These are phyloP conservation scores for Leptinotarsa defecta DNA, from an alignment of 1,140 invertebrate species.

Conservation along the genomic window DNA sequence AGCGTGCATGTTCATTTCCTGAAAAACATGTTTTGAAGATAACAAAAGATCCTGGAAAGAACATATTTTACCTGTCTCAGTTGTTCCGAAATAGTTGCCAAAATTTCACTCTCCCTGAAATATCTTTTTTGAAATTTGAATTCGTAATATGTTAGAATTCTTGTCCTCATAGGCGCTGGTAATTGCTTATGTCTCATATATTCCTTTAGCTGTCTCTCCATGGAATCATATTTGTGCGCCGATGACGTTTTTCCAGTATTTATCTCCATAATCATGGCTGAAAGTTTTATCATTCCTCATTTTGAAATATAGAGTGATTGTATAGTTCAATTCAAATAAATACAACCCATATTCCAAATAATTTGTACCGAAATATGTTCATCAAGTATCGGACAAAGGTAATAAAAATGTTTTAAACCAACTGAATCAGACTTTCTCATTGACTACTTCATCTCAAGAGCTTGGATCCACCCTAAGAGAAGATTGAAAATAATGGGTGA, in stretches of 20 bases:
- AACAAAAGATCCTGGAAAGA: neutral
- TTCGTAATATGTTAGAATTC: conserved; percentile 52
- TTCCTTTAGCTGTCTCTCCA: conserved; percentile 50
- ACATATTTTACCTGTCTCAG: conserved; percentile 50
- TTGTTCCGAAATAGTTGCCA: conserved; percentile 56
- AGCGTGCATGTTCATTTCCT: conserved; percentile 59
- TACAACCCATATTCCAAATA: too few relatives aligned
- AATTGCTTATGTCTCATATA: conserved; percentile 54
- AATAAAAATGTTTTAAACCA: too few relatives aligned
- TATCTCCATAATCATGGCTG: conserved; percentile 48
- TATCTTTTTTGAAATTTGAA: conserved; percentile 57
- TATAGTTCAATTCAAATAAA: too few relatives aligned
- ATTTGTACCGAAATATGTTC: too few relatives aligned
- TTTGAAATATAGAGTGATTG: neutral
- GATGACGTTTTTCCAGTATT: conserved; percentile 46
- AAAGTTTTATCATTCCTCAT: conserved; percentile 23
- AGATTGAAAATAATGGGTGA: too few relatives aligned
- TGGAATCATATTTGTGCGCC: conserved; percentile 48
- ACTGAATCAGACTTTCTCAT: too few relatives aligned
- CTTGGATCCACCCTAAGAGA: too few relatives aligned
- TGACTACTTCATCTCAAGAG: too few relatives aligned
- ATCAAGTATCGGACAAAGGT: too few relatives aligned
- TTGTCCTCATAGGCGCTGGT: conserved; percentile 46
- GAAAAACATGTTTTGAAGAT: conserved; percentile 16
- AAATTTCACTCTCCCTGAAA: conserved; percentile 56